phyloP scores from a whole-genome alignment of 2,888 invertebrate species.

The Eucera pruinosa region DNA sequence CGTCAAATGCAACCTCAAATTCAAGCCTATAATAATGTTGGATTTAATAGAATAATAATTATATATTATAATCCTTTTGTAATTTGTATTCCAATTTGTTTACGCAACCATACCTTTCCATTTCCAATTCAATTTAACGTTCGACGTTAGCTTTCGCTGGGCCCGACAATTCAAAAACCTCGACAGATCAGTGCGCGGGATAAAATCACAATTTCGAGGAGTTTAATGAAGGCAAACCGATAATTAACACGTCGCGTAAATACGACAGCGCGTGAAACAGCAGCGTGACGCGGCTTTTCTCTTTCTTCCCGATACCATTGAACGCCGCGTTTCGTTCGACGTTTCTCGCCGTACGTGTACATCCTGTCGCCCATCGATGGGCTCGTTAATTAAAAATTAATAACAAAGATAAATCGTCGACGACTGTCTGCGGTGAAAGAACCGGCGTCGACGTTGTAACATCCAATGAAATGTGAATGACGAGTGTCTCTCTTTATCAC shows the following conservation, averaged over 20 bases:
- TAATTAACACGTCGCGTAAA: constrained; percentile 60
- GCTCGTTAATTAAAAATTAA: constrained; percentile 73
- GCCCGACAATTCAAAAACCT: no score
- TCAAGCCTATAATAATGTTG: no score
- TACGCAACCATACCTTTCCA: no score
- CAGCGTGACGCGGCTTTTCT: constrained; percentile 5
- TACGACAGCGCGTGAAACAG: constrained; percentile 14
- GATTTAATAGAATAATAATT: no score
- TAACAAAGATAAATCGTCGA: constrained; percentile 64
- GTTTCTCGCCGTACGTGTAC: background rate
- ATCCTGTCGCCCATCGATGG: constrained; percentile 26
- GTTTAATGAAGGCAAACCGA: constrained; percentile 38
- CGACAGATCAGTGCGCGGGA: background rate
- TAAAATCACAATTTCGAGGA: constrained; percentile 15
- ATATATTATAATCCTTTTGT: no score
- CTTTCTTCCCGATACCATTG: constrained; percentile 26
- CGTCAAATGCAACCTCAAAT: no score
- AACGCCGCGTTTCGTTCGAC: constrained; percentile 7
- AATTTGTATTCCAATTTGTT: no score
- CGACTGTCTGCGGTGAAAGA: constrained; percentile 38
- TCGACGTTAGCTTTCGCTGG: no score
- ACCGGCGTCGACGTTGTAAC: constrained; percentile 39
- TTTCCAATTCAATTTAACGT: no score
- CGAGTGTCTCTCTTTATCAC: constrained; percentile 44
- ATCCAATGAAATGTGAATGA: constrained; percentile 47